These are phyloP conservation scores for Phrynosoma blainvillii DNA, from an alignment of 2,113 vertebrate species.

Conservation along the genomic window DNA sequence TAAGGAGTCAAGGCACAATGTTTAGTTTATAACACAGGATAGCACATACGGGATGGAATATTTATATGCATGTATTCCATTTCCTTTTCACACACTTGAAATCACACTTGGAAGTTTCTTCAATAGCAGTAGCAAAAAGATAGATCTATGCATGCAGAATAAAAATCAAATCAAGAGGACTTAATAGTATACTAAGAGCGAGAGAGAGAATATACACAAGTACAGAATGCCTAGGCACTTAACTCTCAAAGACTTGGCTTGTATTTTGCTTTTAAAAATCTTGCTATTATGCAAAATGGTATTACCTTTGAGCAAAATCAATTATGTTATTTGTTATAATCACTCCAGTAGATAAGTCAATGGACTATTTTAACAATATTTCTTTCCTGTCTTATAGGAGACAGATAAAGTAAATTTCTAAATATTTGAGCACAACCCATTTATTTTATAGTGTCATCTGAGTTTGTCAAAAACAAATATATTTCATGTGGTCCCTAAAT, in stretches of 20 bases:
- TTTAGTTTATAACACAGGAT: background rate
- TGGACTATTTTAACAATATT: slow-evolving; percentile 1
- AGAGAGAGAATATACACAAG: background rate
- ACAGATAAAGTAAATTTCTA: background rate
- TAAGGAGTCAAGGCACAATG: background rate
- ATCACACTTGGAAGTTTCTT: background rate
- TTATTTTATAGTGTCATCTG: background rate
- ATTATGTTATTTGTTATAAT: background rate
- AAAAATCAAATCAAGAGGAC: background rate
- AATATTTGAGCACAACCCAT: background rate
- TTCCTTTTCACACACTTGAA: too few relatives aligned
- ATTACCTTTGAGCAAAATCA: slow-evolving; percentile 5
- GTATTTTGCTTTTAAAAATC: background rate
- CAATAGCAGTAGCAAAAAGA: background rate
- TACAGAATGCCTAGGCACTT: background rate
- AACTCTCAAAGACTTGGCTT: background rate
- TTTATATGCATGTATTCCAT: background rate
- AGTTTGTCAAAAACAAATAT: slow-evolving; percentile 14
- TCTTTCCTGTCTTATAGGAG: background rate
- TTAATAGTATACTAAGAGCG: background rate
- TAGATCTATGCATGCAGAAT: background rate
- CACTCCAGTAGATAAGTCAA: slow-evolving; percentile 12
- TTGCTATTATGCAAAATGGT: background rate
- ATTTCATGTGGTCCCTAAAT: background rate
- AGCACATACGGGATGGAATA: background rate